Conservation (phyloP, 2,797 vertebrate species). For the Cetoscarus ocellatus region DNA sequence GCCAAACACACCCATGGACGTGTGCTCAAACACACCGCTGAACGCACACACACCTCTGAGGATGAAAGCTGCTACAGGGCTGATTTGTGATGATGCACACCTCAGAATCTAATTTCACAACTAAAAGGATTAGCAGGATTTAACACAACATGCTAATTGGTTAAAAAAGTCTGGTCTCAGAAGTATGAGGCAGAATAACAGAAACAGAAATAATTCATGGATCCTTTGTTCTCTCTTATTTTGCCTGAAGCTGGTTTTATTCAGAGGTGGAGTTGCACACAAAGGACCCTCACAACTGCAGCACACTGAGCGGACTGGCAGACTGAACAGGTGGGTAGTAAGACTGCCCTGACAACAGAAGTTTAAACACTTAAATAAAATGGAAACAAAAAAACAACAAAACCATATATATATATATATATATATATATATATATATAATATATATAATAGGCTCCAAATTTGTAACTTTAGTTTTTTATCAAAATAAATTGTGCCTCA, state of each 20-base stretch:
- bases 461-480: too few relatives aligned
- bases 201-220: not conserved
- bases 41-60: conserved; percentile 19
- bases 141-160: conserved; percentile 21
- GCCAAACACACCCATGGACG: conserved; percentile 18
- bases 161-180: conserved; percentile 1
- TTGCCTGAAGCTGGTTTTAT: not conserved
- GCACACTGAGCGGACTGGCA: not conserved
- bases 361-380: too few relatives aligned
- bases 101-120: conserved; percentile 31
- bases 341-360: too few relatives aligned
- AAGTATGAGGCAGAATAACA: not conserved
- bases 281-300: not conserved
- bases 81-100: conserved; percentile 1
- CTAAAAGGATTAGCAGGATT: conserved; percentile 33
- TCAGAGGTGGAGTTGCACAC: conserved; percentile 3
- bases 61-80: conserved; percentile 4
- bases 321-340: not conserved
- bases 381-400: too few relatives aligned
- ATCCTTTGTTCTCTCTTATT: conserved; percentile 14
- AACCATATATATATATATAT: too few relatives aligned
- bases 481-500: too few relatives aligned
- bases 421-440: too few relatives aligned
- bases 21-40: conserved; percentile 4
- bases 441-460: too few relatives aligned